phyloP scores from a whole-genome alignment of 2,113 vertebrate species.

The Pungitius pungitius region DNA sequence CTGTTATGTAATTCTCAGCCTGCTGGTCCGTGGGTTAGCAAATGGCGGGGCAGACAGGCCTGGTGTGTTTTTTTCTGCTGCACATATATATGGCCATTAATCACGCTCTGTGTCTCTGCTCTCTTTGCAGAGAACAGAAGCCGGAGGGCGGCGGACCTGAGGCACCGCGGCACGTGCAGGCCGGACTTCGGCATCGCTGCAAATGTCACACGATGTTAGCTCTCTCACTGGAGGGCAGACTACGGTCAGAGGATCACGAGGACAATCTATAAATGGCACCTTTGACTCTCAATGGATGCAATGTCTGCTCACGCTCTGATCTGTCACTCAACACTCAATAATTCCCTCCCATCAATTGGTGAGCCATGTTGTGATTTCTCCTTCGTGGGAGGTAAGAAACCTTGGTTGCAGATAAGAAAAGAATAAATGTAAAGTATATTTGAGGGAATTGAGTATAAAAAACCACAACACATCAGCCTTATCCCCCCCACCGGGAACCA shows the following conservation, averaged over 20 bases:
- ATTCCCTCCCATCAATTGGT: slow-evolving; percentile 2
- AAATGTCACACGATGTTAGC: slow-evolving; percentile 76
- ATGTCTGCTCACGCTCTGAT: slow-evolving; percentile 10
- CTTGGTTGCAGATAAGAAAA: slow-evolving; percentile 28
- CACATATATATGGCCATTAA: slow-evolving; percentile 75
- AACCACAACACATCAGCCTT: slow-evolving; percentile 30
- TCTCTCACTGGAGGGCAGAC: slow-evolving; percentile 47
- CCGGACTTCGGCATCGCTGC: slow-evolving; percentile 66
- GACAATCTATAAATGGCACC: slow-evolving; percentile 57
- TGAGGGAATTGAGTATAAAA: slow-evolving; percentile 17
- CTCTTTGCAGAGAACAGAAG: slow-evolving; percentile 65
- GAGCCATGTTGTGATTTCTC: background rate
- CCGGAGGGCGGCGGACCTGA: slow-evolving; percentile 59
- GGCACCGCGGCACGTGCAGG: slow-evolving; percentile 58
- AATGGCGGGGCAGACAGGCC: slow-evolving; percentile 69
- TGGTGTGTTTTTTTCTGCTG: slow-evolving; percentile 69
- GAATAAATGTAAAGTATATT: slow-evolving; percentile 44
- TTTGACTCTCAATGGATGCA: slow-evolving; percentile 38
- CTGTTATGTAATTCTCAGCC: slow-evolving; percentile 69
- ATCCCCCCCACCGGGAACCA: slow-evolving; percentile 33
- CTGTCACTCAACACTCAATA: no score
- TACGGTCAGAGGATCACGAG: slow-evolving; percentile 54
- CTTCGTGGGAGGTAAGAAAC: background rate
- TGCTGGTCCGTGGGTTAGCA: slow-evolving; percentile 53
- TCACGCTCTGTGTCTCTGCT: slow-evolving; percentile 71